A percentile compares a stretch with the other conserved stretches of the same genome.
These are phyloP conservation scores for Steinernema scapterisci DNA, from an alignment of 2,888 invertebrate species.

Conservation along the genomic window DNA sequence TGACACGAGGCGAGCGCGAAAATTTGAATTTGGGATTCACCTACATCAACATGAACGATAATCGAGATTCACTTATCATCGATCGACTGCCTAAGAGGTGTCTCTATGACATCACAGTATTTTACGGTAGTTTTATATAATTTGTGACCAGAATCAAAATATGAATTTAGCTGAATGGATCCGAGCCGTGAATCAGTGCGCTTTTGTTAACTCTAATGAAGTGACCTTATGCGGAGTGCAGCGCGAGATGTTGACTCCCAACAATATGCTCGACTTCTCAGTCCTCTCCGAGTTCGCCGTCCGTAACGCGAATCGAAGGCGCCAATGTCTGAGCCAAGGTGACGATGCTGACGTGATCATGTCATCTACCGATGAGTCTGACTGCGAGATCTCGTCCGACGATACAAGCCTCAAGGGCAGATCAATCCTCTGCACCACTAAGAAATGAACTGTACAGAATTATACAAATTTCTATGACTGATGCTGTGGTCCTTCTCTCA, in stretches of 20 bases:
- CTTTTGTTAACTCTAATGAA: conserved; percentile 24
- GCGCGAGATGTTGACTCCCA: conserved; percentile 4
- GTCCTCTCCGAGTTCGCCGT: conserved; percentile 19
- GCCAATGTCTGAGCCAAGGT: conserved; percentile 5
- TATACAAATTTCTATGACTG: conserved; percentile 1
- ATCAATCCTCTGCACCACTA: conserved; percentile 3
- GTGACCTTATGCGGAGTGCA: conserved; percentile 16
- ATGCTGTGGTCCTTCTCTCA: background rate
- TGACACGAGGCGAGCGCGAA: conserved; percentile 14
- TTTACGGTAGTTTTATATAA: background rate
- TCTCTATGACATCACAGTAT: conserved; percentile 22
- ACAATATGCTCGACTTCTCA: conserved; percentile 23
- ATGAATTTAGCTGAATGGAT: conserved; percentile 16
- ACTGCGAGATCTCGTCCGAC: conserved; percentile 17
- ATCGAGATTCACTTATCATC: conserved; percentile 27
- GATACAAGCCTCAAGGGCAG: conserved; percentile 5
- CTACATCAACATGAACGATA: conserved; percentile 27
- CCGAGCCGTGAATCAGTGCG: conserved; percentile 21
- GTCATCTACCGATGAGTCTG: conserved; percentile 8
- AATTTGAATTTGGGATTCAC: conserved; percentile 7
- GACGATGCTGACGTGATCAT: conserved; percentile 23
- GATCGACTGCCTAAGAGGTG: conserved; percentile 22
- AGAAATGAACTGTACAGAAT: conserved; percentile 16
- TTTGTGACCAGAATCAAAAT: background rate
- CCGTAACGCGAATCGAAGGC: conserved; percentile 6